These are phyloP conservation scores for Acanthurus lineatus DNA, from an alignment of 2,797 vertebrate genomes.

Conservation along the genomic window DNA sequence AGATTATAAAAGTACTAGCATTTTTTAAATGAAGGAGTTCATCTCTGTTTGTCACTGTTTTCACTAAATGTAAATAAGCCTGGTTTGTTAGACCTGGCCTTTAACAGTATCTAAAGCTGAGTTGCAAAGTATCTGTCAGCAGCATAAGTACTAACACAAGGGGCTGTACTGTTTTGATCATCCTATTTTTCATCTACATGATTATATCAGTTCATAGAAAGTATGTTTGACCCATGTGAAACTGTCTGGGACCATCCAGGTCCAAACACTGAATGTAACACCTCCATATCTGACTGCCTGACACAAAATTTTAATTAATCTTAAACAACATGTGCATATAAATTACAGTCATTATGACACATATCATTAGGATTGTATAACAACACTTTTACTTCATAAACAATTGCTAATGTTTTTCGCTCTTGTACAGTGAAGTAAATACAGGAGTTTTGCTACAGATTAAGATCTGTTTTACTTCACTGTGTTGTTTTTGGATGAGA, in stretches of 20 bases:
- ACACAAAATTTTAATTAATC: background rate
- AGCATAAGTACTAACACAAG: background rate
- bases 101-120: background rate
- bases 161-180: background rate
- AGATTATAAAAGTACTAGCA: too few relatives aligned
- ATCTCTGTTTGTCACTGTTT: too few relatives aligned
- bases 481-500: background rate
- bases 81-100: too few relatives aligned
- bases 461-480: background rate
- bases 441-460: conserved; percentile 9
- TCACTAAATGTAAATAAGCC: too few relatives aligned
- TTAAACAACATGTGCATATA: background rate
- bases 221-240: background rate
- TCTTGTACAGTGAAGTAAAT: background rate
- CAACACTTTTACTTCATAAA: background rate
- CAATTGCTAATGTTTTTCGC: background rate
- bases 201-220: background rate
- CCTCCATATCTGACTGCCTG: conserved; percentile 9
- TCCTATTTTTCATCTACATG: background rate
- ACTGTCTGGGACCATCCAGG: background rate
- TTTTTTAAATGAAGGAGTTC: too few relatives aligned
- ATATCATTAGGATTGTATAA: background rate
- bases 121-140: too few relatives aligned
- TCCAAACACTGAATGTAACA: background rate
- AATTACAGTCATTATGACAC: background rate